Evolutionary conservation across 2,888 invertebrate genomes (phyloP).

Genomic region (Kryphioiulus occultus): DNA sequence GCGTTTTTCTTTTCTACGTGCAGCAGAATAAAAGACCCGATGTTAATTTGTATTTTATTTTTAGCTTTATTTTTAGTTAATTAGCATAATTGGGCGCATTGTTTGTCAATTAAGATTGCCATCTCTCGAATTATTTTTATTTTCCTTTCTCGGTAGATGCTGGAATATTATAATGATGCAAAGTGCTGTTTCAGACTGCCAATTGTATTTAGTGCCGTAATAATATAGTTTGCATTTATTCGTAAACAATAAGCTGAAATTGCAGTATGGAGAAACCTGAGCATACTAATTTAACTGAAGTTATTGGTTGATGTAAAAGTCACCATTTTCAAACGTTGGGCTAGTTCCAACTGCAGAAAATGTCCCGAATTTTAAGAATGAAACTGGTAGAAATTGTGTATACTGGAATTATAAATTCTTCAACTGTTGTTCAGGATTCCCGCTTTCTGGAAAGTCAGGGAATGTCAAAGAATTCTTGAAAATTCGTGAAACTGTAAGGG

Average conservation of each 20-base stretch:
- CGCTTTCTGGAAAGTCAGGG: no score
- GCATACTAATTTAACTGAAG: no score
- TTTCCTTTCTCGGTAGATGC: not conserved
- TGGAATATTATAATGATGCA: not conserved
- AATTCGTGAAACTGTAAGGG: no score
- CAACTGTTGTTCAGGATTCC: no score
- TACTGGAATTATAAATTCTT: no score
- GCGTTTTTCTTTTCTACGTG: not conserved
- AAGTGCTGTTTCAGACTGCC: not conserved
- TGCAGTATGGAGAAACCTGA: no score
- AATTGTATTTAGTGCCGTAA: not conserved
- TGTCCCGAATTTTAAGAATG: no score
- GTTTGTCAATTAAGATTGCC: not conserved
- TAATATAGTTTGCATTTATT: not conserved
- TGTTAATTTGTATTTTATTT: not conserved
- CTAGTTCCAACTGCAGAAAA: no score
- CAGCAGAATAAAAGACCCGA: not conserved
- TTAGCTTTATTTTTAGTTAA: not conserved
- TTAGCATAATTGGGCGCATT: not conserved
- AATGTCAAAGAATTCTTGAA: no score
- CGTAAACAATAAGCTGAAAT: not conserved
- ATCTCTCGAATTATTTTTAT: not conserved
- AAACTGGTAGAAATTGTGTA: no score
- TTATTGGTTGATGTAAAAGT: no score
- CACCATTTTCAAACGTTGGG: no score